A percentile compares a stretch with the other conserved stretches of the same genome.
These are phyloP conservation scores for Poecilia latipinna DNA, from an alignment of 2,113 vertebrate species.

Conservation along the genomic window DNA sequence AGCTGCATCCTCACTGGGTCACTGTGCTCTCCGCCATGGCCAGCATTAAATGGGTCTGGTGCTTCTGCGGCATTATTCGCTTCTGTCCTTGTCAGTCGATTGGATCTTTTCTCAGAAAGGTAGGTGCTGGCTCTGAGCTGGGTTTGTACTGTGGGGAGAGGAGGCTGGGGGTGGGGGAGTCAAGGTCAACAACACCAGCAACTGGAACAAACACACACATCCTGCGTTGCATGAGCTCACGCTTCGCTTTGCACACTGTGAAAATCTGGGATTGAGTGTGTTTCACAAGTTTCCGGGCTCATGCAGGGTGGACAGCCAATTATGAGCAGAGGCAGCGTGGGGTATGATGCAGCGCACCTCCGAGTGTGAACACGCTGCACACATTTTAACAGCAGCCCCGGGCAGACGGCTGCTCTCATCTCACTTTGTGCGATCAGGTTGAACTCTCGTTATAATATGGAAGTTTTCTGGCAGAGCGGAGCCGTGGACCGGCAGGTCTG, in stretches of 20 bases:
- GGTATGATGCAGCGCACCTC: slow-evolving; percentile 1
- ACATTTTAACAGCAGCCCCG: slow-evolving; percentile 52
- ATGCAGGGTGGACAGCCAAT: slow-evolving; percentile 35
- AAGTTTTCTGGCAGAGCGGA: not conserved
- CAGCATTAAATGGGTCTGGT: slow-evolving; percentile 49
- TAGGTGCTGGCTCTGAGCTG: slow-evolving; percentile 21
- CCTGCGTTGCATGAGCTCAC: not conserved
- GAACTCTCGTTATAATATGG: slow-evolving; percentile 11
- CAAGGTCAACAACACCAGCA: slow-evolving; percentile 36
- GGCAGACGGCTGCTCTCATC: slow-evolving; percentile 41
- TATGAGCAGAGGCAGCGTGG: slow-evolving; percentile 22
- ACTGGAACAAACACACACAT: not conserved
- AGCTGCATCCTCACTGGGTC: slow-evolving; percentile 61
- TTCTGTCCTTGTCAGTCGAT: slow-evolving; percentile 61
- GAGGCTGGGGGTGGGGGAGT: not conserved
- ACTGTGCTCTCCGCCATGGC: slow-evolving; percentile 54
- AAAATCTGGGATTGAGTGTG: not conserved
- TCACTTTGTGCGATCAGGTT: not conserved
- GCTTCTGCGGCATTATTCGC: slow-evolving; percentile 48
- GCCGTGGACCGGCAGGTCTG: not conserved
- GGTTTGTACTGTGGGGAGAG: not conserved
- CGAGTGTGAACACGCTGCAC: slow-evolving; percentile 26
- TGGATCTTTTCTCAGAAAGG: slow-evolving; percentile 49
- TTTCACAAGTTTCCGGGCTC: not conserved
- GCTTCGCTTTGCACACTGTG: slow-evolving; percentile 8